Evolutionary conservation across 2,113 vertebrate species (phyloP).

Genomic region (Alethe castanea): DNA sequence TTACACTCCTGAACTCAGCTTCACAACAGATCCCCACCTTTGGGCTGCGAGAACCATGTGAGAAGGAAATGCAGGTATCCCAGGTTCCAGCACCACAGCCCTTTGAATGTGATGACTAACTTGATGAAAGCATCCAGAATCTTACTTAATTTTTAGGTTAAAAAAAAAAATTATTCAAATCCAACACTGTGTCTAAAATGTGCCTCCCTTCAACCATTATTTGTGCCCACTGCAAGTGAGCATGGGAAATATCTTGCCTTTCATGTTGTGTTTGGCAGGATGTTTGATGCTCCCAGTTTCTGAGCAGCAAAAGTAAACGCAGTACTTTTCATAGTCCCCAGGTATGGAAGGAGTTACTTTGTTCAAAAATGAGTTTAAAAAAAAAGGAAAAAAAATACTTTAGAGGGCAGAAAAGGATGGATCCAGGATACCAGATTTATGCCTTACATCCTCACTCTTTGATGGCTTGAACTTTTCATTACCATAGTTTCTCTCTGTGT

Average conservation of each 20-base stretch:
- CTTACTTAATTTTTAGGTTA: background rate
- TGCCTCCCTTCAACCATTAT: background rate
- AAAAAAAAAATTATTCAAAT: background rate
- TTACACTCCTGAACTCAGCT: background rate
- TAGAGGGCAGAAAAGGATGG: background rate
- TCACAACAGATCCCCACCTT: background rate
- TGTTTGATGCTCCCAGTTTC: background rate
- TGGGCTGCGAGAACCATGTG: accelerated
- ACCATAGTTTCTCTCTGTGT: background rate
- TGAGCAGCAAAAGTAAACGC: background rate
- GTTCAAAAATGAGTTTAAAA: background rate
- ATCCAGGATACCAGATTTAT: background rate
- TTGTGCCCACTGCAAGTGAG: background rate
- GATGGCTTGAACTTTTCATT: slow-evolving; percentile 24
- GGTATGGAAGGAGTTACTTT: background rate
- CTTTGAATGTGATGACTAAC: background rate
- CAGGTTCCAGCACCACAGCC: background rate
- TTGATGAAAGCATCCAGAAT: background rate
- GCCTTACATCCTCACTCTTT: background rate
- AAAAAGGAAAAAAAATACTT: background rate
- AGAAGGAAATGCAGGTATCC: background rate
- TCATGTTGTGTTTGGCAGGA: background rate
- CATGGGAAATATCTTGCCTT: background rate
- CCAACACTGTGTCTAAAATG: background rate
- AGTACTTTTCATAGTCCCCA: background rate